Conservation (phyloP, 2,797 vertebrate species). For the Tympanoctomys barrerae region DNA sequence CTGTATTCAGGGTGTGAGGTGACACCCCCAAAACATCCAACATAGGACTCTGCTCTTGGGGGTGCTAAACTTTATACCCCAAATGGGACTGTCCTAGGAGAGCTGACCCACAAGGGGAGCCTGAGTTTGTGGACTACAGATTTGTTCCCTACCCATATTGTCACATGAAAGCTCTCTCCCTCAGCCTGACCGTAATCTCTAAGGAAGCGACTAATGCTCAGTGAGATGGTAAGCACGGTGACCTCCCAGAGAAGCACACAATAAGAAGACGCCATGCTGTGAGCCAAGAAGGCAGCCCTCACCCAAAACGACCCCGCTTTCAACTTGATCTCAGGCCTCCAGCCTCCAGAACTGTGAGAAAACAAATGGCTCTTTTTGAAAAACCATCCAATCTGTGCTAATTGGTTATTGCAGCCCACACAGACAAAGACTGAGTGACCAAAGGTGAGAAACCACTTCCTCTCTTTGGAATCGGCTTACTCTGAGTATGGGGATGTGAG, state of each 20-base stretch:
- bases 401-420: background rate
- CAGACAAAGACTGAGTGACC: background rate
- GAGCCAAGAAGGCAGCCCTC: background rate
- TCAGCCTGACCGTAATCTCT: background rate
- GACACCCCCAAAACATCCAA: accelerated
- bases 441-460: accelerated
- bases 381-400: accelerated
- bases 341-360: background rate
- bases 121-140: accelerated
- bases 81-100: accelerated
- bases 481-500: background rate
- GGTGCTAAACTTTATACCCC: background rate
- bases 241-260: background rate
- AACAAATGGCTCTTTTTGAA: background rate
- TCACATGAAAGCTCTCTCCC: background rate
- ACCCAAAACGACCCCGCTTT: accelerated
- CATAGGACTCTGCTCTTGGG: background rate
- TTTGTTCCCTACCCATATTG: too few relatives aligned
- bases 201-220: background rate
- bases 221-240: background rate
- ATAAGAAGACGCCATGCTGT: accelerated
- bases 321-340: background rate
- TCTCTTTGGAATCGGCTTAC: background rate
- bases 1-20: accelerated
- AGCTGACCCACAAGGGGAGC: background rate